Conservation (phyloP, 2,113 vertebrate species). For the Pycnonotus jocosus region DNA sequence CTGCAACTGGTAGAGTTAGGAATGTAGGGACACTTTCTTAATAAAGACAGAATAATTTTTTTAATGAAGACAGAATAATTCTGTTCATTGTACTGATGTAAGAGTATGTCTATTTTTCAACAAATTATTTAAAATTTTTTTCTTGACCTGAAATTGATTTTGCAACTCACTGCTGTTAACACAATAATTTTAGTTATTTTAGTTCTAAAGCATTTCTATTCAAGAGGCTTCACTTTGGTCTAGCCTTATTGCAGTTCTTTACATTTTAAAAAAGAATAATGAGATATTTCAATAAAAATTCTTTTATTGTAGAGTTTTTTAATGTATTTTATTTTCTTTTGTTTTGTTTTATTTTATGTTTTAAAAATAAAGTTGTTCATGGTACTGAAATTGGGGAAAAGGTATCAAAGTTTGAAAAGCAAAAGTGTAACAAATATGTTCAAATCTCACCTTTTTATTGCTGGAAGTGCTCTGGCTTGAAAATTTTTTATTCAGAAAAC, state of each 20-base stretch:
- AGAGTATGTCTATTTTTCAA: not conserved
- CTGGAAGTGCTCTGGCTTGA: not conserved
- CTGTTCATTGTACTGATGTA: not conserved
- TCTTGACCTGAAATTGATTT: not conserved
- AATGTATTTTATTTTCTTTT: not conserved
- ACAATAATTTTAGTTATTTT: not conserved
- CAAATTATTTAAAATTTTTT: not conserved
- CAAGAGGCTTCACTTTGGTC: not conserved
- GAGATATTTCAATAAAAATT: not conserved
- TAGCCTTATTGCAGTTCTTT: not conserved
- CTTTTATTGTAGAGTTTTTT: not conserved
- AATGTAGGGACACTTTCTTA: not conserved
- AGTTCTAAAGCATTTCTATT: not conserved
- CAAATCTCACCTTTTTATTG: not conserved
- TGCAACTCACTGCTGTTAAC: not conserved
- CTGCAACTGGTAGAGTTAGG: not conserved
- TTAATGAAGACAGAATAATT: not conserved
- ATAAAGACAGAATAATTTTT: no score
- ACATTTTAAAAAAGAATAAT: not conserved
- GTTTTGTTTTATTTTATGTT: not conserved
- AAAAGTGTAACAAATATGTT: not conserved
- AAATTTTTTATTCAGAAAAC: not conserved
- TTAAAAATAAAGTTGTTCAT: not conserved
- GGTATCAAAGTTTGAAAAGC: not conserved
- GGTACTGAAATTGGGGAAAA: not conserved